These are phyloP conservation scores for Mythimna loreyi DNA, from an alignment of 2,888 invertebrate genomes.

Conservation along the genomic window DNA sequence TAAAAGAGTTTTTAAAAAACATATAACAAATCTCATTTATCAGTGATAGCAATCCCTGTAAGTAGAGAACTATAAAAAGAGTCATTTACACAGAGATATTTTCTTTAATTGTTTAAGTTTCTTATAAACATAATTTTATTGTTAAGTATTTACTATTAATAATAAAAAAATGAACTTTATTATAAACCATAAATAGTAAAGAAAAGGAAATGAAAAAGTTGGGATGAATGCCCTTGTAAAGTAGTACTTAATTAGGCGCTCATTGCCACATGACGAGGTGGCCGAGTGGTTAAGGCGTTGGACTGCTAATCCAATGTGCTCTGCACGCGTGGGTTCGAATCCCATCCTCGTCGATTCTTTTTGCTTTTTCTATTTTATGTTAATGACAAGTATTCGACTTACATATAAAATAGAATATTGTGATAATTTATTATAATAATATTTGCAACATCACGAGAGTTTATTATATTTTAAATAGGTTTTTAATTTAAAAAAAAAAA, in stretches of 20 bases:
- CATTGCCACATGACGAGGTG: slow-evolving; percentile 92
- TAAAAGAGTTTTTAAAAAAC: too few species aligned
- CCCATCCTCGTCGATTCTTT: slow-evolving; percentile 93
- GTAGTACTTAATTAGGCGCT: not conserved
- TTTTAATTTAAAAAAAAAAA: not conserved
- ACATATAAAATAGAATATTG: not conserved
- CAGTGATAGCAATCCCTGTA: too few species aligned
- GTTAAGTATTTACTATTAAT: too few species aligned
- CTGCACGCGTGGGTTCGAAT: slow-evolving; percentile 96
- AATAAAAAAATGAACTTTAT: too few species aligned
- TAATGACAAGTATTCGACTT: not conserved
- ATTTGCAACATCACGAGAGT: not conserved
- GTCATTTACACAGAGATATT: too few species aligned
- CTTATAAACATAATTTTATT: too few species aligned
- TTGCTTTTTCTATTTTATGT: slow-evolving; percentile 32
- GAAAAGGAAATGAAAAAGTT: too few species aligned
- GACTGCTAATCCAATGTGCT: slow-evolving; percentile 97
- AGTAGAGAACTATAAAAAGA: too few species aligned
- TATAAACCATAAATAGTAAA: too few species aligned
- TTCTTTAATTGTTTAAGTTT: too few species aligned
- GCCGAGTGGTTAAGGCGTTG: slow-evolving; percentile 97
- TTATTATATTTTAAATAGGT: not conserved
- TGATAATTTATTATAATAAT: not conserved
- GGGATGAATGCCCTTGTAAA: not conserved
- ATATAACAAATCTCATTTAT: too few species aligned